These are phyloP conservation scores for Scatophagus argus DNA, from an alignment of 2,113 vertebrate genomes.

Conservation along the genomic window DNA sequence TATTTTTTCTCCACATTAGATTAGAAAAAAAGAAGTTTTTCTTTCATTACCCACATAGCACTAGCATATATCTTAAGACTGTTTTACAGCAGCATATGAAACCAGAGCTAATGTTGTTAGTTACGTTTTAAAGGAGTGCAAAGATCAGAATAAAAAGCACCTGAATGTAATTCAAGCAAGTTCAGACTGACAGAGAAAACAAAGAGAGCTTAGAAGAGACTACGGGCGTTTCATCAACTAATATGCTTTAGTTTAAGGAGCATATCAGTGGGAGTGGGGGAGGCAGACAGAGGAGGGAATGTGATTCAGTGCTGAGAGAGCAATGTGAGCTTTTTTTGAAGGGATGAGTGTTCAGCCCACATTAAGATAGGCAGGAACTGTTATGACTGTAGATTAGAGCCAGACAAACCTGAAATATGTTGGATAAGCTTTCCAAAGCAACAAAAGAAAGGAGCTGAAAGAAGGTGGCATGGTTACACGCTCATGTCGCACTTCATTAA, in stretches of 20 bases:
- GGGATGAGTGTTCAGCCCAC: slow-evolving; percentile 56
- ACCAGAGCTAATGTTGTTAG: not conserved
- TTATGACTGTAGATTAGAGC: slow-evolving; percentile 19
- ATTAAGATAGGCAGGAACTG: slow-evolving; percentile 28
- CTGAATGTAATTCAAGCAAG: slow-evolving; percentile 15
- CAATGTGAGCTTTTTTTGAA: slow-evolving; percentile 49
- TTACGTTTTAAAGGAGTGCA: not conserved
- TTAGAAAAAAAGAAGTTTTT: too few species aligned
- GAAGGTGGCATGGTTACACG: not conserved
- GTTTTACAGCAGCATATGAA: not conserved
- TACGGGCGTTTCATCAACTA: slow-evolving; percentile 45
- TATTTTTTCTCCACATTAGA: too few species aligned
- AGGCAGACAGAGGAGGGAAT: slow-evolving; percentile 64
- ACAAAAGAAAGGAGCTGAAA: not conserved
- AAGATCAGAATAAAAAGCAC: not conserved
- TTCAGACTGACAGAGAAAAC: slow-evolving; percentile 17
- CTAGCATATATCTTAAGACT: too few species aligned
- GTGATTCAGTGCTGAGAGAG: slow-evolving; percentile 59
- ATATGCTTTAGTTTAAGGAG: slow-evolving; percentile 34
- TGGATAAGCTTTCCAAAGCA: slow-evolving; percentile 12
- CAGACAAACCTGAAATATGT: slow-evolving; percentile 4
- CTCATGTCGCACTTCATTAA: not conserved
- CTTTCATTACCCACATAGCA: too few species aligned
- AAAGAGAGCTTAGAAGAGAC: slow-evolving; percentile 21
- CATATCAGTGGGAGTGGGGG: slow-evolving; percentile 50